Base-by-base conservation (phyloP, 2,888 invertebrate genomes). In the Volucella bombylans region DNA sequence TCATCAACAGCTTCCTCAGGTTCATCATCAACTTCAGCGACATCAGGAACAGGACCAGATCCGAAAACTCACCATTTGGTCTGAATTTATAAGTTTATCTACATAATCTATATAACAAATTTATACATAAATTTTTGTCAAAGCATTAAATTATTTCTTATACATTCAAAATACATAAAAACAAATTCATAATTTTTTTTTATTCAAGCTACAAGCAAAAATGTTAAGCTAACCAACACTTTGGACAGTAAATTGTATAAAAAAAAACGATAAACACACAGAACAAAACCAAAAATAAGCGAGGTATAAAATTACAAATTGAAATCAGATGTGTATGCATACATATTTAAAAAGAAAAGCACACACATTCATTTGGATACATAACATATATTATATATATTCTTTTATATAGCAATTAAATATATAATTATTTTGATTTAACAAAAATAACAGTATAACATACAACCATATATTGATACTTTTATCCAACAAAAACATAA, bases 1-100 rank as follows among this genome's bases (percentile, higher is more conserved):
- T 87, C 89, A 88, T 87, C 89, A 87, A 88, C 89, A 87, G 88
- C 89, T 88, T 90, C 90, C 88, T 88, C 89, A 88, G 88, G 89
- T 87, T 87, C 87, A 72, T 78, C 87, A 74, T 65, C 88, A 86
- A 87, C 85, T 77, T 78, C 87, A 82, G 80, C 87, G 81, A 87
- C 87, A 81, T 87, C 87, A 87, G 82, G 80, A 87, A 74, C 87
- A 85, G 83, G 73, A 82, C 65, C 87, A 86, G 69, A 74, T 78
- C 77, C 87, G 86, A 87, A 86, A 82, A 86, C 86, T 80, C 87
- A 88, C 71, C 87, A 87, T 81, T 87, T 87, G 79, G 87, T 87
- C 77, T 87, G 86, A 87, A 39, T 54, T 73, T 82, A 43, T 23
- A 82, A 73, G 78, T 62, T 73, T 69, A 57, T 49, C 65, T 59